Base-by-base conservation (phyloP, 2,113 vertebrate species). In the Pelusios castaneus region DNA sequence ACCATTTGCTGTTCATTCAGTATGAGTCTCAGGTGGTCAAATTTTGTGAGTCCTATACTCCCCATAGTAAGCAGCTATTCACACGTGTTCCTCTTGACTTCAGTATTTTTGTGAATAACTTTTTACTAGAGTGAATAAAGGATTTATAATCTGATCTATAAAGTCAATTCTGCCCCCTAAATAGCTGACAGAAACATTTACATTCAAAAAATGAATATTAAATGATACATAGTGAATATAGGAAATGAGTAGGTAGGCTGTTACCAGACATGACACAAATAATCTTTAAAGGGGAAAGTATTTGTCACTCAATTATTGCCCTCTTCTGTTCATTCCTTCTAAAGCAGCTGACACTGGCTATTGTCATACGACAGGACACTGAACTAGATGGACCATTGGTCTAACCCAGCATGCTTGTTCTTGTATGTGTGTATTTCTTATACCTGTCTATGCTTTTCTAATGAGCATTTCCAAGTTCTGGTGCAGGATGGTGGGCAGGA, bases 401-500 rank as follows among this genome's bases (percentile, higher is more conserved):
- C 60, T 63, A 7, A 63, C 16, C 16, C 31, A 34, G 13, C 17
- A 19, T 34, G 29, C 31, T 14, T n/a, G 31, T 34, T 63, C 31
- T 19, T 19, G 13, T 90, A 24, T 78, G 24, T 87, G 24, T 85
- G 49, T 21, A 10, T 92, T 89, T 5, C 92, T 95, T 73, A 63
- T 85, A 60, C 49, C 94, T 92, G 82, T 5, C 31, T 54, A 2
- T 89, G 80, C 88, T 91, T 92, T 91, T 91, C 87, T 89, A 54
- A 63, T 91, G 56, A 92, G 0, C 8, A 13, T 94, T 95, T 95
- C 80, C 93, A 82, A 84, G 87, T 83, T 94, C 95, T 95, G 92
- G 86, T 91, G 89, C 27, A 80, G 93, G 86, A 89, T 96, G 89
- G 56, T 89, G 63, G 63, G 29, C 93, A 91, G 93, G 88, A 95